phyloP scores from a whole-genome alignment of 2,888 invertebrate species.

The Calameuta idolon region DNA sequence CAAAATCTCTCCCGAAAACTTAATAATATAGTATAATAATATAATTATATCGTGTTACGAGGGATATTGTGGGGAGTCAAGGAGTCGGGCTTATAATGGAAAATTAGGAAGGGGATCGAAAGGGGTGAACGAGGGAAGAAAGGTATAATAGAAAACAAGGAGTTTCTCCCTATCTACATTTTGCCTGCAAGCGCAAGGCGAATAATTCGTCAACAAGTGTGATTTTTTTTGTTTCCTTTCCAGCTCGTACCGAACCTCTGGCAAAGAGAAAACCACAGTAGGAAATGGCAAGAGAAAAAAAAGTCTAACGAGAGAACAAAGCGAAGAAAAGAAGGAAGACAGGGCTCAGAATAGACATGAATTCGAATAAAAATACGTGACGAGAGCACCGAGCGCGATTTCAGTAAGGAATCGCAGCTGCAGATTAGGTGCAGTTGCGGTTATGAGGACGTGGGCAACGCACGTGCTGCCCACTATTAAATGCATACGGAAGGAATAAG shows the following conservation, averaged over 20 bases:
- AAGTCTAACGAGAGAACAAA: neutral
- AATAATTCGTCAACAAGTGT: neutral
- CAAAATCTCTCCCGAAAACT: slow-evolving; percentile 53
- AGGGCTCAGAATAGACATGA: neutral
- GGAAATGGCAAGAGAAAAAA: neutral
- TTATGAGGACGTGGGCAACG: no score
- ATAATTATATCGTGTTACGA: slow-evolving; percentile 30
- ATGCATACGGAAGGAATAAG: neutral
- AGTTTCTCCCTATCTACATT: slow-evolving; percentile 53
- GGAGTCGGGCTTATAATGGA: neutral
- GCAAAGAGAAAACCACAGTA: neutral
- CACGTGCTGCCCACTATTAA: neutral
- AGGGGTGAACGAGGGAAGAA: neutral
- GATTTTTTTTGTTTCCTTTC: neutral
- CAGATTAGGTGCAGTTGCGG: neutral
- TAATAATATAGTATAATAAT: slow-evolving; percentile 40
- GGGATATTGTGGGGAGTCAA: neutral
- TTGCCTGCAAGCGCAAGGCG: slow-evolving; percentile 28
- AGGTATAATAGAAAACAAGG: slow-evolving; percentile 45
- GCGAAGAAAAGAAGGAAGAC: neutral
- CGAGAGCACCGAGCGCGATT: neutral
- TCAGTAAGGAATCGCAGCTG: neutral
- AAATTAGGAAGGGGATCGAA: neutral
- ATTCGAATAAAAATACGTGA: neutral
- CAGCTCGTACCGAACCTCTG: neutral